These are phyloP conservation scores for Gambusia affinis DNA, from an alignment of 2,113 vertebrate species.

Conservation along the genomic window DNA sequence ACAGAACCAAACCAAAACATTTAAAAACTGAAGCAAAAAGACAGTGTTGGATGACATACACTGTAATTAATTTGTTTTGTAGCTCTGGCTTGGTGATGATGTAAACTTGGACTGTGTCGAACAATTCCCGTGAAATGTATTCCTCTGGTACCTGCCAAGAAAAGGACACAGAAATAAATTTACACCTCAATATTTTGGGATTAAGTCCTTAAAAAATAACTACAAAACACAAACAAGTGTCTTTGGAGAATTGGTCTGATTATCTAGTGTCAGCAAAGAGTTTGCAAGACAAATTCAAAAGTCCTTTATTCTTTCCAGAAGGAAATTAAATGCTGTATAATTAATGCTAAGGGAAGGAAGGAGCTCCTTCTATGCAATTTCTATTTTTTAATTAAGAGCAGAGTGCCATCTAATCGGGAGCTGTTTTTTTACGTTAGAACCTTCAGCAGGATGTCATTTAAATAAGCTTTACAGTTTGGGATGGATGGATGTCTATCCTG, in stretches of 20 bases:
- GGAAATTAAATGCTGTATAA: too few species aligned
- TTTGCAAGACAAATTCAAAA: too few species aligned
- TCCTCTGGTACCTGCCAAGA: conserved; percentile 92
- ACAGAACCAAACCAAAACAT: background rate
- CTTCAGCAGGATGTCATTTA: too few species aligned
- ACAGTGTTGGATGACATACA: conserved; percentile 83
- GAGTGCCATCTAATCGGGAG: too few species aligned
- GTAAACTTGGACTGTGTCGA: conserved; percentile 97
- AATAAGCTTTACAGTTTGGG: too few species aligned
- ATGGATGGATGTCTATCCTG: too few species aligned
- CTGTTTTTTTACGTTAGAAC: too few species aligned
- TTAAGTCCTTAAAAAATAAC: background rate
- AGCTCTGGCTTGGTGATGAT: conserved; percentile 98
- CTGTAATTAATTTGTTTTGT: conserved; percentile 98
- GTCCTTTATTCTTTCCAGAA: too few species aligned
- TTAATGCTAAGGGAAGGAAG: too few species aligned
- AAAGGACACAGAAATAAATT: conserved; percentile 10
- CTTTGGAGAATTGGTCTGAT: background rate
- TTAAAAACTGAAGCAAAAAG: background rate
- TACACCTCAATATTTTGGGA: background rate
- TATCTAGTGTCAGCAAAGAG: background rate
- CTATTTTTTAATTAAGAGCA: too few species aligned
- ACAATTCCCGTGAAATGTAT: conserved; percentile 97
- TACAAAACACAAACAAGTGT: background rate
- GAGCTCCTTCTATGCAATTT: too few species aligned